Evolutionary conservation across 2,888 invertebrate genomes (phyloP).

Genomic region (Pseudococcus viburni): DNA sequence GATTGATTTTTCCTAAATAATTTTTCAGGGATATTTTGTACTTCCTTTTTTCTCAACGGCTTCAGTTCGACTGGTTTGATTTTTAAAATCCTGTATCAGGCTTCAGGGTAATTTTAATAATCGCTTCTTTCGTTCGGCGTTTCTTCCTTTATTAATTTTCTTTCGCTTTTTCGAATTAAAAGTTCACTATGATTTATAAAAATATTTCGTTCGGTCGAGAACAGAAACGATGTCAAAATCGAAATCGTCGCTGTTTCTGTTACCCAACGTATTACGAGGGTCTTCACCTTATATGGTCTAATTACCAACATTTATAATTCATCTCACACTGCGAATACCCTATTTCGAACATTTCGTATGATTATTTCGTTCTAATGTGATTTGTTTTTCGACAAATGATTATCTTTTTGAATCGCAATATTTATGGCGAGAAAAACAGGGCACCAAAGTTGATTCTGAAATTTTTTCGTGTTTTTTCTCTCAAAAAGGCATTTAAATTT

Average conservation of each 20-base stretch:
- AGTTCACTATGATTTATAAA: not conserved
- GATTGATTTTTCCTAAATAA: not conserved
- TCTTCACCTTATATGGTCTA: not conserved
- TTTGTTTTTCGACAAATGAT: not conserved
- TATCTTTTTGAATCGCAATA: not conserved
- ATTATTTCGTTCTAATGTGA: not conserved
- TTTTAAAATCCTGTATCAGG: not conserved
- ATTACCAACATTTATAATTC: not conserved
- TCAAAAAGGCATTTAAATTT: not conserved
- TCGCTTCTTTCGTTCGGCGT: not conserved
- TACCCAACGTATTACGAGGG: not conserved
- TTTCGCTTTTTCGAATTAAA: not conserved
- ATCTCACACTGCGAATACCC: not conserved
- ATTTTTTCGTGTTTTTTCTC: not conserved
- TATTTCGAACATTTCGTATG: not conserved
- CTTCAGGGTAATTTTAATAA: constrained; percentile 32
- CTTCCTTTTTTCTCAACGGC: not conserved
- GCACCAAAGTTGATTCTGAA: not conserved
- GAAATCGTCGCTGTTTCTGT: not conserved
- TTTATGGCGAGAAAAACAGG: too few relatives aligned
- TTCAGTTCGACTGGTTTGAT: not conserved
- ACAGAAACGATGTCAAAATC: not conserved
- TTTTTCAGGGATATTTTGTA: not conserved
- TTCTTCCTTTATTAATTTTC: not conserved
- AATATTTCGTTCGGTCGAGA: not conserved